Percentiles rank a stretch among this genome's conserved stretches.
Evolutionary conservation across 1,140 invertebrate species (phyloP).

Genomic region (Arctopsyche grandis): DNA sequence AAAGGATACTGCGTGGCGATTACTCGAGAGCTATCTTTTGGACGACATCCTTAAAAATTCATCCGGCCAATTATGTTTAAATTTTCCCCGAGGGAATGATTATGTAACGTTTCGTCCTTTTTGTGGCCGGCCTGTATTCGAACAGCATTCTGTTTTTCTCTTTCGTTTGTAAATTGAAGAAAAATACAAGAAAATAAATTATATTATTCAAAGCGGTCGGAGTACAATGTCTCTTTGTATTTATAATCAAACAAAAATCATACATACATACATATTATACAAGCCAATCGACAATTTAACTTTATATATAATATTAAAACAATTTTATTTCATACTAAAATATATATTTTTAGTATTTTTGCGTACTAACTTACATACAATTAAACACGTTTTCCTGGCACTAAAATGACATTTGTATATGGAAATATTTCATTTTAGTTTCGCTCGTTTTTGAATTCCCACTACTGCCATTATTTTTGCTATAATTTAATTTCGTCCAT

Average conservation of each 20-base stretch:
- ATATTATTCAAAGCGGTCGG: neutral
- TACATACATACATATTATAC: neutral
- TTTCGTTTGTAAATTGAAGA: conserved; percentile 12
- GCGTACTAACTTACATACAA: neutral
- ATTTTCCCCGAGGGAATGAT: conserved; percentile 26
- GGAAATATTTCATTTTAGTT: conserved; percentile 1
- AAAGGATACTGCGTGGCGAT: conserved; percentile 29
- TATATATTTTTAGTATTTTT: too few species aligned
- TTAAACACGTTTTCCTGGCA: neutral
- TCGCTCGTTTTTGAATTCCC: conserved; percentile 12
- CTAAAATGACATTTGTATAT: neutral
- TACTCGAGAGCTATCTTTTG: conserved; percentile 30
- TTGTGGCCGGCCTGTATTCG: neutral
- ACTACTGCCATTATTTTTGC: neutral
- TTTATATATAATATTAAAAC: neutral
- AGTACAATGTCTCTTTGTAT: neutral
- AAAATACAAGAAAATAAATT: conserved; percentile 15
- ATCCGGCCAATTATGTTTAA: conserved; percentile 42
- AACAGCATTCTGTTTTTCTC: neutral
- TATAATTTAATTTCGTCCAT: conserved; percentile 24
- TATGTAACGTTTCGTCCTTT: neutral
- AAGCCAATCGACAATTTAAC: neutral
- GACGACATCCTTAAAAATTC: conserved; percentile 34
- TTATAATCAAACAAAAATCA: neutral
- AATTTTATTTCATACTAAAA: neutral